Percentiles rank a stretch among this genome's conserved stretches.
These are phyloP conservation scores for Eulemur macaco DNA, from an alignment of 2,113 vertebrate genomes.

Conservation along the genomic window DNA sequence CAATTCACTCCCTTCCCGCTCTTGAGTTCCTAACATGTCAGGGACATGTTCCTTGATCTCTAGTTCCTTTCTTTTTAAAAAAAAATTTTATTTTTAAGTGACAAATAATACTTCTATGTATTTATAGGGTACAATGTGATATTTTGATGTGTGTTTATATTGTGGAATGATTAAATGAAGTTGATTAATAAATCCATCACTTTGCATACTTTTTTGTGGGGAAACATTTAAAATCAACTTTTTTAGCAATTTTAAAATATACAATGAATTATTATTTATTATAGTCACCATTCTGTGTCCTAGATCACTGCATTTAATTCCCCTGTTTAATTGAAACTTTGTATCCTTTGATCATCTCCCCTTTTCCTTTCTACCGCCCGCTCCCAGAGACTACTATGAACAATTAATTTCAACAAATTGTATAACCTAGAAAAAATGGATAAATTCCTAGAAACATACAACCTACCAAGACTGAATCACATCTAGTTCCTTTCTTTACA, in stretches of 20 bases:
- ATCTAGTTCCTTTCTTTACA: background rate
- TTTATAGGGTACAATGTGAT: background rate
- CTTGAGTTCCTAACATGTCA: background rate
- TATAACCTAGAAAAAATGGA: background rate
- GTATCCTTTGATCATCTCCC: background rate
- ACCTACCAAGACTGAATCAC: background rate
- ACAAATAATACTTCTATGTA: background rate
- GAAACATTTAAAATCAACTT: too few species aligned
- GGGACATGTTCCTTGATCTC: background rate
- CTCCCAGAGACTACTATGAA: background rate
- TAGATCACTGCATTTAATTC: background rate
- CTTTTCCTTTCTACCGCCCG: too few species aligned
- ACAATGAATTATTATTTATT: too few species aligned
- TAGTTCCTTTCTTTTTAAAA: background rate
- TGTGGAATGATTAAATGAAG: background rate
- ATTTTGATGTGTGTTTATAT: background rate
- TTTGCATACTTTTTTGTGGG: background rate
- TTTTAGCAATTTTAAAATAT: too few species aligned
- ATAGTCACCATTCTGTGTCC: background rate
- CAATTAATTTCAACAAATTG: background rate
- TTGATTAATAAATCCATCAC: background rate
- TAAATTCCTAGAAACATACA: background rate
- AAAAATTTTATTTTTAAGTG: background rate
- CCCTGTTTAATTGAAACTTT: background rate
- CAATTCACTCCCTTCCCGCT: background rate